A percentile compares a stretch with the other conserved stretches of the same genome.
Evolutionary conservation across 2,113 vertebrate species (phyloP).

Genomic region (Piaya cayana): DNA sequence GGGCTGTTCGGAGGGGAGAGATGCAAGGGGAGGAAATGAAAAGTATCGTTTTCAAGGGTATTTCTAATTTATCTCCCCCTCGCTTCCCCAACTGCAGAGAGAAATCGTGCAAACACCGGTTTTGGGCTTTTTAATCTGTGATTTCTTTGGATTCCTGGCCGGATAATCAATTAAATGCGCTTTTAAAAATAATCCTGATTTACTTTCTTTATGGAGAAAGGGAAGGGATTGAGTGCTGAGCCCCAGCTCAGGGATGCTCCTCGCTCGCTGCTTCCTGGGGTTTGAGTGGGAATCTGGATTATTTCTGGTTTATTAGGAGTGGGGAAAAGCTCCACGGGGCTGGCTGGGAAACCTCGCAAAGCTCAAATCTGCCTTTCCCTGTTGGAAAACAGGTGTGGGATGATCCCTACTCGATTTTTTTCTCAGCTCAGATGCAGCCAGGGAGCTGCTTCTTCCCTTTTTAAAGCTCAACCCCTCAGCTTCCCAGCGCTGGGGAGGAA

Average conservation of each 20-base stretch:
- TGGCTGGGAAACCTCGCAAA: background rate
- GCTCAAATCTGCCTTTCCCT: background rate
- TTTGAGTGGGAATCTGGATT: background rate
- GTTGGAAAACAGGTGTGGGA: background rate
- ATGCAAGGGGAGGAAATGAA: background rate
- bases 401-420: background rate
- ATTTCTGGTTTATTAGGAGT: background rate
- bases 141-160: fast-evolving
- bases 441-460: background rate
- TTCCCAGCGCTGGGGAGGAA: background rate
- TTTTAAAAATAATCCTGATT: background rate
- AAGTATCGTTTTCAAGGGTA: background rate
- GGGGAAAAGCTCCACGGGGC: background rate
- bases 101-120: background rate
- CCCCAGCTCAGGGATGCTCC: background rate
- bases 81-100: background rate
- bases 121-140: too few species aligned
- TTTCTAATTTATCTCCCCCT: constrained; percentile 8
- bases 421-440: fast-evolving
- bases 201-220: background rate
- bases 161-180: background rate
- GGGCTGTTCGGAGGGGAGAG: background rate
- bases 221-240: background rate
- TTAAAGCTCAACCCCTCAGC: background rate
- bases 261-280: background rate